Evolutionary conservation across 2,797 vertebrate species (phyloP).

Genomic region (Luscinia megarhynchos): DNA sequence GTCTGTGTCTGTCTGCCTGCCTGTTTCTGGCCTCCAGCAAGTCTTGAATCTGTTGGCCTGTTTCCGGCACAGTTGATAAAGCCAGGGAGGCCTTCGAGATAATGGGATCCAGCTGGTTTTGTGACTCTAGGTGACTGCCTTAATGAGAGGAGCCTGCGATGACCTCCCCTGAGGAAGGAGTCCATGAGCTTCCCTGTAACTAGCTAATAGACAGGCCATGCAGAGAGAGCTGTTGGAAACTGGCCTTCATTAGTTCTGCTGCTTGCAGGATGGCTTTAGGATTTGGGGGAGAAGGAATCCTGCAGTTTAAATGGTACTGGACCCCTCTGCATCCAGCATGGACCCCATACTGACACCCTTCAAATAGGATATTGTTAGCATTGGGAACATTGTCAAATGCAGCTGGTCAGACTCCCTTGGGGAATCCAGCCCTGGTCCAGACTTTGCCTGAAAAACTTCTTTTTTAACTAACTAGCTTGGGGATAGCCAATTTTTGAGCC

Average conservation of each 20-base stretch:
- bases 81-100: neutral
- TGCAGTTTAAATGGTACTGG: neutral
- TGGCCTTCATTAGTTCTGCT: constrained; percentile 32
- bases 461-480: neutral
- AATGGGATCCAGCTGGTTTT: constrained; percentile 58
- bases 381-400: neutral
- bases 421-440: neutral
- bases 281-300: neutral
- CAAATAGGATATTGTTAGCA: neutral
- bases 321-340: neutral
- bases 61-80: constrained; percentile 50
- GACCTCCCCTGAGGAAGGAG: neutral
- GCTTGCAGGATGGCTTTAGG: neutral
- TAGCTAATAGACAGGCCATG: neutral
- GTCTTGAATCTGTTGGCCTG: neutral
- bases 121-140: constrained; percentile 46
- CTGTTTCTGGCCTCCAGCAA: neutral
- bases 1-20: neutral
- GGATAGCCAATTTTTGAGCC: neutral
- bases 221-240: neutral
- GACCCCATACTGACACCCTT: neutral
- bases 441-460: neutral
- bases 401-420: neutral
- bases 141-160: constrained; percentile 37
- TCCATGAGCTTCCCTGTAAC: neutral